A percentile compares a stretch with the other conserved stretches of the same genome.
These are phyloP conservation scores for Caenorhabditis panamensis DNA, from an alignment of 2,888 invertebrate genomes.

Conservation along the genomic window DNA sequence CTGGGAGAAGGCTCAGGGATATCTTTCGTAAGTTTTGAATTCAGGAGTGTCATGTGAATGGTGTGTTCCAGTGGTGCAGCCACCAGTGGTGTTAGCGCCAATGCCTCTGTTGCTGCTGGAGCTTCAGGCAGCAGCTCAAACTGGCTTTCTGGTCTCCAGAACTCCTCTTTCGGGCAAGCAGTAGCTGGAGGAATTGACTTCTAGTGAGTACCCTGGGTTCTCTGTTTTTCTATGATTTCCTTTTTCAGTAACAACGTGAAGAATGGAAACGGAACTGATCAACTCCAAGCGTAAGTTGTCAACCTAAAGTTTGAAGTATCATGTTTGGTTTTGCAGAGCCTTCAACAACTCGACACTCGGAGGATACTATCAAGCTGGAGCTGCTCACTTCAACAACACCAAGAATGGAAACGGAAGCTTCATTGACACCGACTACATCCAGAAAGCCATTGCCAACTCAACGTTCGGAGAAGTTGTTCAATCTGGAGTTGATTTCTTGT, in stretches of 20 bases:
- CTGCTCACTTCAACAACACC: constrained; percentile 13
- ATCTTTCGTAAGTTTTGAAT: constrained; percentile 16
- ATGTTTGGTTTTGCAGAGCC: constrained; percentile 18
- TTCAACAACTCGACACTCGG: constrained; percentile 29
- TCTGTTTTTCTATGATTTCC: not conserved
- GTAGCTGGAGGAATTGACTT: constrained; percentile 27
- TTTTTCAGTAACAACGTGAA: constrained; percentile 42
- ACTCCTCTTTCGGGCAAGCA: constrained; percentile 51
- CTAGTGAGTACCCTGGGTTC: constrained; percentile 16
- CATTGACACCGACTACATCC: constrained; percentile 33
- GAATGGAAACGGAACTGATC: constrained; percentile 25
- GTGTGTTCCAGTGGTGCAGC: constrained; percentile 27
- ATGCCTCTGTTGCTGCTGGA: constrained; percentile 9
- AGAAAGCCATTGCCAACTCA: constrained; percentile 33
- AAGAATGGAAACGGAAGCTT: constrained; percentile 29
- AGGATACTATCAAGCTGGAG: constrained; percentile 34
- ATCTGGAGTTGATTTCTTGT: constrained; percentile 43
- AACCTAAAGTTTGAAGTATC: not conserved
- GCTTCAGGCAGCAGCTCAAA: not conserved
- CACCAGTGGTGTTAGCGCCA: no score
- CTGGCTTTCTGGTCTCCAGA: constrained; percentile 34
- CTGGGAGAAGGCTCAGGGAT: constrained; percentile 43
- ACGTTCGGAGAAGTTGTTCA: constrained; percentile 47
- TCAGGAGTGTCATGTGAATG: not conserved
- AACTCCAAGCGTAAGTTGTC: constrained; percentile 24